Base-by-base conservation (phyloP, 2,113 vertebrate genomes). In the Pica pica region DNA sequence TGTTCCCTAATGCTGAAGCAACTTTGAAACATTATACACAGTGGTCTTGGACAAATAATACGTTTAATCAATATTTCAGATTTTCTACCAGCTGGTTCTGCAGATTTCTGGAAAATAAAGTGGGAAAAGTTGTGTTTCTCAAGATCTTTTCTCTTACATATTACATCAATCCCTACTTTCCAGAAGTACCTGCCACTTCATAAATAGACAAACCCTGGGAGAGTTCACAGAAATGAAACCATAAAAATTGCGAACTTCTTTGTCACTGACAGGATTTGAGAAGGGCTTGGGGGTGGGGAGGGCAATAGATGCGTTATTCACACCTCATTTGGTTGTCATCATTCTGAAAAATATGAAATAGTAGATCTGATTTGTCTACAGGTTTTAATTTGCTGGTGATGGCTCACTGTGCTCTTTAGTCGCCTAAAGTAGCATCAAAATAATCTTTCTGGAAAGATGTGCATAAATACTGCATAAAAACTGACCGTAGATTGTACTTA, bases 181-280 rank as follows among this genome's bases (percentile, higher is more conserved):
- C 91, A 83, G 55, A 95, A 78, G 16, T 69, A 95, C 60, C 75
- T 95, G 88, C 70, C 68, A 91, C 78, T 91, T 97, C 90, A 79
- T 85, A 88, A 95, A 93, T 61, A 85, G 81, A 49, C 35, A 46
- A 91, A 89, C 61, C 63, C 93, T 87, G 71, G 44, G 71, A 93
- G 88, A 91, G 61, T 95, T 94, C 91, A 90, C 21, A 93, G 84
- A 82, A 92, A 90, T 24, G 59, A 90, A 83, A 80, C 75, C 39
- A 74, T 57, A 90, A 95, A 89, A 93, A 91, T 69, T 85, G 75
- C 3, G 27, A 67, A 93, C 52, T 81, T 86, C 50, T 70, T 0
- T 59, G 60, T 41, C 90, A 83, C 60, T 88, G 88, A 77, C 90
- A 88, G 60, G 52, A 94, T 95, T 94, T 74, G 63, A 94, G 71